These are phyloP conservation scores for Fragum fragum DNA, from an alignment of 2,888 invertebrate genomes.

Conservation along the genomic window DNA sequence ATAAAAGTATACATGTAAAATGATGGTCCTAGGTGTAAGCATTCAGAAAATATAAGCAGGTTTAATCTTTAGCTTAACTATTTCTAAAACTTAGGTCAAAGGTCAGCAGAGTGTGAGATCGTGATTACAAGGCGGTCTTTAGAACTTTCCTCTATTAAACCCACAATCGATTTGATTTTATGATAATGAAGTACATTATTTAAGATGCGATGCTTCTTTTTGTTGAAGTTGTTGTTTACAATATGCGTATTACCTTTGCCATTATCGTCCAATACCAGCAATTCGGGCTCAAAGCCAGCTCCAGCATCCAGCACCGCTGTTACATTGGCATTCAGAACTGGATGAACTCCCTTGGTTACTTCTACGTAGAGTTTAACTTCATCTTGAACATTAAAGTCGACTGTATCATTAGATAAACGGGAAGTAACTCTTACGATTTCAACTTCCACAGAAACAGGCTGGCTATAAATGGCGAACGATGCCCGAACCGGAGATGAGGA, in stretches of 20 bases:
- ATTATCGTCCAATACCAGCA: neutral
- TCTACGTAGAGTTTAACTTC: slow-evolving; percentile 2
- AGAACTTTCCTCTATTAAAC: too few species aligned
- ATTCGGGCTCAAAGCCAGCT: neutral
- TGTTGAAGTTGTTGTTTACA: too few species aligned
- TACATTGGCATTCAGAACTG: slow-evolving; percentile 20
- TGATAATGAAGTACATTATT: too few species aligned
- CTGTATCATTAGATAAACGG: neutral
- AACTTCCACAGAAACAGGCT: neutral
- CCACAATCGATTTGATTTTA: too few species aligned
- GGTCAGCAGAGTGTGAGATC: too few species aligned
- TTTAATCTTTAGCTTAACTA: too few species aligned
- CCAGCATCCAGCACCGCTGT: neutral
- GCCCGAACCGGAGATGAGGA: neutral
- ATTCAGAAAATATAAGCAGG: too few species aligned
- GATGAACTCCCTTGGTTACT: slow-evolving; percentile 5
- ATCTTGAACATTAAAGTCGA: neutral
- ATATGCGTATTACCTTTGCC: slow-evolving; percentile 23
- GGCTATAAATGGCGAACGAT: neutral
- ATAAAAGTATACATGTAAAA: too few species aligned
- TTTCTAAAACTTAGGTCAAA: too few species aligned
- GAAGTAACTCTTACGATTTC: slow-evolving; percentile 1
- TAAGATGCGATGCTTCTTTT: too few species aligned
- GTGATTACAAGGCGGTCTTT: too few species aligned
- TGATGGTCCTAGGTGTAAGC: too few species aligned